A percentile compares a stretch with the other conserved stretches of the same genome.
phyloP scores from a whole-genome alignment of 2,797 vertebrate species.

The Poeciliopsis presidionis region DNA sequence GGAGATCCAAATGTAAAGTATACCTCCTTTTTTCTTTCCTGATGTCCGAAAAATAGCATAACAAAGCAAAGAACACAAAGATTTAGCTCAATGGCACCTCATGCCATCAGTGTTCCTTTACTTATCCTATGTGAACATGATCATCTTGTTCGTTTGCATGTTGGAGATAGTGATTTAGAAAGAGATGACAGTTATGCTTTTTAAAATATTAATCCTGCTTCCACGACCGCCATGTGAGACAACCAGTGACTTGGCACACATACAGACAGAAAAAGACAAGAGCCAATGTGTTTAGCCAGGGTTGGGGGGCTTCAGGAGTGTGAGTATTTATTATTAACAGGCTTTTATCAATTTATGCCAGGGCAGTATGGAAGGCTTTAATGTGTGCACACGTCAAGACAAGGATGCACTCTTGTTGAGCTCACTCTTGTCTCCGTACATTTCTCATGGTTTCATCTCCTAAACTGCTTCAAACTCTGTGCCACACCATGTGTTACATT shows the following conservation, averaged over 20 bases:
- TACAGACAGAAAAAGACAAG: constrained; percentile 47
- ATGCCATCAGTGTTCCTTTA: constrained; percentile 44
- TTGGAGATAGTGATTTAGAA: constrained; percentile 58
- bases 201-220: constrained; percentile 79
- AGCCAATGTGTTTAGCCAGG: background rate
- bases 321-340: constrained; percentile 74
- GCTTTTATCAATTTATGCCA: constrained; percentile 76
- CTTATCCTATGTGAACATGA: constrained; percentile 51
- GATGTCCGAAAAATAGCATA: background rate
- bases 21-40: background rate
- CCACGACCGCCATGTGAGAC: constrained; percentile 72
- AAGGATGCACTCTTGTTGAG: constrained; percentile 48
- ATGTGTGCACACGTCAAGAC: constrained; percentile 57
- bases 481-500: constrained; percentile 21
- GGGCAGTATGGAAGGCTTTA: constrained; percentile 71
- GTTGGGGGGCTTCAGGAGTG: background rate
- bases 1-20: background rate
- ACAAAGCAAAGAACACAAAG: background rate
- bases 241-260: constrained; percentile 69
- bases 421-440: constrained; percentile 5
- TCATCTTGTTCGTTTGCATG: constrained; percentile 73
- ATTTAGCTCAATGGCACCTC: constrained; percentile 26
- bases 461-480: constrained; percentile 11
- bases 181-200: constrained; percentile 66
- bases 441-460: constrained; percentile 18